Evolutionary conservation across 1,140 invertebrate species (phyloP).

Genomic region (Lineus longissimus): DNA sequence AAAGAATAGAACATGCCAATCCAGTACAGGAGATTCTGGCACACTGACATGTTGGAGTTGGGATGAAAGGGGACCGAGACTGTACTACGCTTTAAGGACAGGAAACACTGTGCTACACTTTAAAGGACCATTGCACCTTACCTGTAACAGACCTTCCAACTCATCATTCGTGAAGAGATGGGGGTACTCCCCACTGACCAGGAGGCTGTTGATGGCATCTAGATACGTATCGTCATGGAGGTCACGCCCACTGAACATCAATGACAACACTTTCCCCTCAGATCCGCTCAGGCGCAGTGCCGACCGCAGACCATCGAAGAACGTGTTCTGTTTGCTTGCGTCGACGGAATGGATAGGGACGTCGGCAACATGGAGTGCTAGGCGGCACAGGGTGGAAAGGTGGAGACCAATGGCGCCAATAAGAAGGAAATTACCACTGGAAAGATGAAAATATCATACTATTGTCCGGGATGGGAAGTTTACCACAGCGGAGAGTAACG

Average conservation of each 20-base stretch:
- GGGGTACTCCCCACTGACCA: conserved; percentile 51
- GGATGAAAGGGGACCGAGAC: no score
- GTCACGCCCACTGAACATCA: conserved; percentile 50
- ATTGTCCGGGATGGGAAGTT: background rate
- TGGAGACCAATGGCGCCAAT: conserved; percentile 50
- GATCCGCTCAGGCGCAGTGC: conserved; percentile 49
- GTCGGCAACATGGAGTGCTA: conserved; percentile 51
- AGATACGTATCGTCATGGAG: conserved; percentile 44
- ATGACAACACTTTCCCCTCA: conserved; percentile 46
- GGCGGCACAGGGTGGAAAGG: conserved; percentile 44
- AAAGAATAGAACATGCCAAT: no score
- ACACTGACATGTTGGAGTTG: no score
- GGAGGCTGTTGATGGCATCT: conserved; percentile 51
- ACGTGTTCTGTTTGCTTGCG: conserved; percentile 46
- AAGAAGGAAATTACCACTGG: conserved; percentile 49
- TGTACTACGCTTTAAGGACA: no score
- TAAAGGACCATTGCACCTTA: no score
- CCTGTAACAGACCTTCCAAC: conserved; percentile 50
- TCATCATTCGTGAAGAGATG: conserved; percentile 54
- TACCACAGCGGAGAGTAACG: no score
- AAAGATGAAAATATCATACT: conserved; percentile 10
- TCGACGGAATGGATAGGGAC: conserved; percentile 46
- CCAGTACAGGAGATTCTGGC: no score
- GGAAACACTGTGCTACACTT: no score
- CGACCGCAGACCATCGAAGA: conserved; percentile 51